phyloP scores from a whole-genome alignment of 2,113 vertebrate species.

The Heterochromis multidens region DNA sequence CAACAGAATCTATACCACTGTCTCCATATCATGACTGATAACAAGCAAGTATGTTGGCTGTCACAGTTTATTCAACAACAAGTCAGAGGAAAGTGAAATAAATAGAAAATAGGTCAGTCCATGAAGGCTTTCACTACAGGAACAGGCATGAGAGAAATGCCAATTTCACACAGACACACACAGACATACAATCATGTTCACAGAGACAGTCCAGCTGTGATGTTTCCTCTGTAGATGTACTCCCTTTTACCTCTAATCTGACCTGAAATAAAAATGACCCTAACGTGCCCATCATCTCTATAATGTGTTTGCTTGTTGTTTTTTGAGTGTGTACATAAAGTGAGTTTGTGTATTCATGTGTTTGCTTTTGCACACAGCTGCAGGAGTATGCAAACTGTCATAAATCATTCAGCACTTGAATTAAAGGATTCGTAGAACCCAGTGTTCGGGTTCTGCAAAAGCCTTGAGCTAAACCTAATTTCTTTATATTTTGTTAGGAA shows the following conservation, averaged over 20 bases:
- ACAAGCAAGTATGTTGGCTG: not conserved
- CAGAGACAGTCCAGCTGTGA: constrained; percentile 33
- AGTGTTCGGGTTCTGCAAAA: not conserved
- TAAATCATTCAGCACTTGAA: not conserved
- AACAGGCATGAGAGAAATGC: constrained; percentile 17
- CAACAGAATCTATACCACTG: not conserved
- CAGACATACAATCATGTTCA: not conserved
- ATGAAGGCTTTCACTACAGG: constrained; percentile 11
- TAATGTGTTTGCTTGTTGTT: not conserved
- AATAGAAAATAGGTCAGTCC: constrained; percentile 55
- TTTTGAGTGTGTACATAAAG: not conserved
- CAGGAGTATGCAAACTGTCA: not conserved
- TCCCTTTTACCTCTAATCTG: not conserved
- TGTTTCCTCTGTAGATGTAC: not conserved
- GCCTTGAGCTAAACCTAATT: not conserved
- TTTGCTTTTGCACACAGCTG: not conserved
- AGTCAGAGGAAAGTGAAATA: constrained; percentile 19
- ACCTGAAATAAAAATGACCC: constrained; percentile 14
- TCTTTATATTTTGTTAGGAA: not conserved
- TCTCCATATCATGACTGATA: not conserved
- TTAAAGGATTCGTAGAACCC: not conserved
- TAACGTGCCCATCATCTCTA: not conserved
- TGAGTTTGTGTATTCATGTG: not conserved
- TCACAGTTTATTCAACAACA: constrained; percentile 1
- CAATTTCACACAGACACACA: not conserved